phyloP scores from a whole-genome alignment of 2,113 vertebrate genomes.

The Desmodus rotundus region DNA sequence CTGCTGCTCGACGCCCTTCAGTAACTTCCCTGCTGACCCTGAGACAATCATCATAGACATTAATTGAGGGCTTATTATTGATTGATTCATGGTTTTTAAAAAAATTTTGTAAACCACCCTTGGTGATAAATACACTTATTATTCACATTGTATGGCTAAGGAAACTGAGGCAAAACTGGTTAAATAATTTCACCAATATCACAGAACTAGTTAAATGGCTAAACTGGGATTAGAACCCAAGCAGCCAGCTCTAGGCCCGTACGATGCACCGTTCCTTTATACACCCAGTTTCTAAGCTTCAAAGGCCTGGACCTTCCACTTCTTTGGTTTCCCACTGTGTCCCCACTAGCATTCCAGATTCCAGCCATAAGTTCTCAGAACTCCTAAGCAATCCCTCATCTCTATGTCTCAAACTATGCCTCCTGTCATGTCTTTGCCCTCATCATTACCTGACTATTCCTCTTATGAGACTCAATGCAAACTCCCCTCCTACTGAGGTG shows the following conservation, averaged over 20 bases:
- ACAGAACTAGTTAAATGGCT: background rate
- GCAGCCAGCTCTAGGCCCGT: background rate
- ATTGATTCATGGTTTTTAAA: background rate
- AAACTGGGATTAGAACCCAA: background rate
- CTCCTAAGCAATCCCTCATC: background rate
- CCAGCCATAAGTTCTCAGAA: background rate
- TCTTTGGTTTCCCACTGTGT: background rate
- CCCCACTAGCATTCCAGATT: background rate
- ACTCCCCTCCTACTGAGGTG: background rate
- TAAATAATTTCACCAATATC: background rate
- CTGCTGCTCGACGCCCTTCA: background rate
- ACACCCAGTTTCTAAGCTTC: background rate
- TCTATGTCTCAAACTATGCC: background rate
- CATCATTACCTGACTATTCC: background rate
- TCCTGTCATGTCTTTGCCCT: background rate
- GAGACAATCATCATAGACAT: background rate
- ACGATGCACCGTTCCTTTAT: fast-evolving
- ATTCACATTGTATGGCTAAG: background rate
- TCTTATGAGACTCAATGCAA: background rate
- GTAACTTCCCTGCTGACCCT: background rate
- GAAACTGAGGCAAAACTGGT: background rate
- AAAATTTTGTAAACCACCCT: background rate
- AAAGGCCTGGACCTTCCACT: background rate
- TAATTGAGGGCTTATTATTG: background rate
- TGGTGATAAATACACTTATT: background rate